Evolutionary conservation across 2,113 vertebrate species (phyloP).

Genomic region (Oncorhynchus keta): DNA sequence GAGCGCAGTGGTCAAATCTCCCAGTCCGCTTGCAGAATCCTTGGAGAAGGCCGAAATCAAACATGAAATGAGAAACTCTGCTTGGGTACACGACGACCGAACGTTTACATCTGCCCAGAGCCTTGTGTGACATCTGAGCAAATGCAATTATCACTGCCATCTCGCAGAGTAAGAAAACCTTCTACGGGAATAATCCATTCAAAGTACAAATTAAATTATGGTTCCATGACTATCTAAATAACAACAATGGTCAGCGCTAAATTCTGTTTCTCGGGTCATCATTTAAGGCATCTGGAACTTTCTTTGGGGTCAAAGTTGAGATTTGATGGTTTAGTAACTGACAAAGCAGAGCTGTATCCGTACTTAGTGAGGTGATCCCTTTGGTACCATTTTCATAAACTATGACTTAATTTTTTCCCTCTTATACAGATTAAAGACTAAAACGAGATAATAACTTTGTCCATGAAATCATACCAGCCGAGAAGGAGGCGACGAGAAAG

Average conservation of each 20-base stretch:
- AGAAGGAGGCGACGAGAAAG: neutral
- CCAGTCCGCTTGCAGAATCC: constrained; percentile 24
- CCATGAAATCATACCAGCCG: constrained; percentile 30
- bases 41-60: constrained; percentile 27
- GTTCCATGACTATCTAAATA: neutral
- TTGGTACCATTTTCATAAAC: constrained; percentile 21
- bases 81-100: constrained; percentile 12
- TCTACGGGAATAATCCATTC: constrained; percentile 19
- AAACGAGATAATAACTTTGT: constrained; percentile 8
- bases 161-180: constrained; percentile 1
- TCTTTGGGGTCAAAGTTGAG: neutral
- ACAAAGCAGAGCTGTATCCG: neutral
- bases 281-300: neutral
- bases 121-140: constrained; percentile 20
- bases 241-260: neutral
- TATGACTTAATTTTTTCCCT: constrained; percentile 11
- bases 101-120: constrained; percentile 19
- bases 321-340: neutral
- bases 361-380: constrained; percentile 1
- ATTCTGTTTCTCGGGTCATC: neutral
- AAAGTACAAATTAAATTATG: constrained; percentile 7
- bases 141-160: constrained; percentile 27
- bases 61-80: constrained; percentile 31
- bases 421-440: constrained; percentile 16
- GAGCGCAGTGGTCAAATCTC: constrained; percentile 31